A percentile compares a stretch with the other conserved stretches of the same genome.
Conservation (phyloP, 2,113 vertebrate genomes). For the Girardinichthys multiradiatus region DNA sequence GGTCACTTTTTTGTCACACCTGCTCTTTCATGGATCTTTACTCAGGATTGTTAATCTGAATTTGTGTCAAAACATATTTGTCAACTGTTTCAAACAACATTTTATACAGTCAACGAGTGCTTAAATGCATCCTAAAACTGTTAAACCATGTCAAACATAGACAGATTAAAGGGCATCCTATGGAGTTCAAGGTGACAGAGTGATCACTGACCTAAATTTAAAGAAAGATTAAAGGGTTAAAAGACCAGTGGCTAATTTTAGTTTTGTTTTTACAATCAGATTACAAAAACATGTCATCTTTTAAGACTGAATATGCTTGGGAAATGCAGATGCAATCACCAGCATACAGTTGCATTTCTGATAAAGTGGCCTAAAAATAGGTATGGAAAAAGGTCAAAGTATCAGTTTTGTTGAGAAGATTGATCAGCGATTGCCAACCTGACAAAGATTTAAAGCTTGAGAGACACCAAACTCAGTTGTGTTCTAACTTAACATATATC, state of each 20-base stretch:
- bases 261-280: background rate
- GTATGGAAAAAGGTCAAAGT: slow-evolving; percentile 7
- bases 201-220: slow-evolving; percentile 13
- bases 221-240: slow-evolving; percentile 24
- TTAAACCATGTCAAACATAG: slow-evolving; percentile 33
- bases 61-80: background rate
- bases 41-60: background rate
- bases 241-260: background rate
- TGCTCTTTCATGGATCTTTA: background rate
- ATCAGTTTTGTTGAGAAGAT: slow-evolving; percentile 4
- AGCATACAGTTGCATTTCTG: background rate
- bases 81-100: background rate
- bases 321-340: background rate
- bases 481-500: background rate
- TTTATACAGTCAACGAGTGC: background rate
- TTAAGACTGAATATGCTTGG: background rate
- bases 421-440: slow-evolving; percentile 9
- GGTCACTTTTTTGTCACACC: background rate
- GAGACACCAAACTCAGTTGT: background rate
- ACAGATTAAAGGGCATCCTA: slow-evolving; percentile 20
- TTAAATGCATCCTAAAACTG: slow-evolving; percentile 1
- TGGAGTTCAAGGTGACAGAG: slow-evolving; percentile 13
- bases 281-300: background rate
- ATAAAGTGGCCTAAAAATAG: slow-evolving; percentile 3
- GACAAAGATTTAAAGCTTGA: slow-evolving; percentile 16